Evolutionary conservation across 2,888 invertebrate species (phyloP).

Genomic region (Nebria salina): DNA sequence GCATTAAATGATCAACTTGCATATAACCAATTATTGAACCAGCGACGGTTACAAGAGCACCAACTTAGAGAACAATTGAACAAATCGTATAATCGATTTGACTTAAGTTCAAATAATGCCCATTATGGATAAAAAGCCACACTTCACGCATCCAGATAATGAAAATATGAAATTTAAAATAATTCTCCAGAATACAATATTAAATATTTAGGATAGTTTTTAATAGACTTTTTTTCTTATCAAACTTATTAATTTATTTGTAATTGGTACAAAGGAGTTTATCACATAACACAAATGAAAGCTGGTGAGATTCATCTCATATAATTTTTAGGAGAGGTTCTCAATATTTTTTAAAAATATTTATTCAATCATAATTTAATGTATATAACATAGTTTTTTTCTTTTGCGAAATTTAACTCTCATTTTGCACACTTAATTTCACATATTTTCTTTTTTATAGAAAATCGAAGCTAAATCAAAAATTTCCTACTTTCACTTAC

Average conservation of each 20-base stretch:
- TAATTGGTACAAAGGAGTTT: conserved; percentile 19
- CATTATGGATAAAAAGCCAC: conserved; percentile 21
- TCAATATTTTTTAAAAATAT: too few species aligned
- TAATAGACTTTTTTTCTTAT: conserved; percentile 5
- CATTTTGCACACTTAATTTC: not conserved
- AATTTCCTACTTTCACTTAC: not conserved
- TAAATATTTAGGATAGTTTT: not conserved
- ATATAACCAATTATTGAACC: conserved; percentile 54
- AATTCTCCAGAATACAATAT: not conserved
- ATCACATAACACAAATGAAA: conserved; percentile 17
- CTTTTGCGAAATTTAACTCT: not conserved
- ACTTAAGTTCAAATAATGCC: conserved; percentile 49
- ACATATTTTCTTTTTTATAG: not conserved
- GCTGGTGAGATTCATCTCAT: not conserved
- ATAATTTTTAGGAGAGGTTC: not conserved
- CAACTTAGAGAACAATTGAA: conserved; percentile 54
- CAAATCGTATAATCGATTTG: conserved; percentile 57
- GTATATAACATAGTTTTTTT: too few species aligned
- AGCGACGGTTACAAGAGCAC: conserved; percentile 54
- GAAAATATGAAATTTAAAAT: not conserved
- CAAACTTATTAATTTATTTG: conserved; percentile 23
- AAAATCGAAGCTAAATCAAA: not conserved
- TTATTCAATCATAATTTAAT: too few species aligned
- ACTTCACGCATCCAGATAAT: too few species aligned
- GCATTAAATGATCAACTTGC: conserved; percentile 43